These are phyloP conservation scores for Gambusia yucatana DNA, from an alignment of 2,797 vertebrate species.

Conservation along the genomic window DNA sequence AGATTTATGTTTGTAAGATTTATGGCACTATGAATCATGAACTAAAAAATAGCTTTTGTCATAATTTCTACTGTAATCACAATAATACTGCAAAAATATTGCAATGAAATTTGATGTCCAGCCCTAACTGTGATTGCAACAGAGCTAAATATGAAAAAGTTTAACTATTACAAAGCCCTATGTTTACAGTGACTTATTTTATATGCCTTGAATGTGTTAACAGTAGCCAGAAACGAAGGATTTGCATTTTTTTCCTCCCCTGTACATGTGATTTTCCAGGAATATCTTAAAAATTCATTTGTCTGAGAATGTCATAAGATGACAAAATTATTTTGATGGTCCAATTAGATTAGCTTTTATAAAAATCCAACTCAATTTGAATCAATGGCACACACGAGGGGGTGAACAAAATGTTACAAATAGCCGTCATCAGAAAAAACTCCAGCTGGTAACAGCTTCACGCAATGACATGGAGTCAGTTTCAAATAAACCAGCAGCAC, in stretches of 20 bases:
- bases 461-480: slow-evolving; percentile 26
- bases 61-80: no score
- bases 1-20: no score
- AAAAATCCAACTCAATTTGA: slow-evolving; percentile 34
- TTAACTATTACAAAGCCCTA: slow-evolving; percentile 7
- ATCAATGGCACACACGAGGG: not conserved
- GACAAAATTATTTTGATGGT: slow-evolving; percentile 19
- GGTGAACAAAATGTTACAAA: slow-evolving; percentile 13
- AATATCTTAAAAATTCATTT: slow-evolving; percentile 20
- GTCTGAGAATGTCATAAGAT: slow-evolving; percentile 21
- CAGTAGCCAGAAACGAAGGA: slow-evolving; percentile 29
- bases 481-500: slow-evolving; percentile 43
- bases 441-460: slow-evolving; percentile 45
- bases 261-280: slow-evolving; percentile 5
- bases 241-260: slow-evolving; percentile 15
- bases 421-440: slow-evolving; percentile 27
- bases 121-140: not conserved
- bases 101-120: not conserved
- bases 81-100: not conserved
- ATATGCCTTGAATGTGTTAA: slow-evolving; percentile 8
- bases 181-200: not conserved
- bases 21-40: no score
- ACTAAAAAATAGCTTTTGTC: no score
- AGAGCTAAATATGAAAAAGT: not conserved
- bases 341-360: slow-evolving; percentile 27